These are phyloP conservation scores for Biston stratarius DNA, from an alignment of 2,888 invertebrate genomes.

Conservation along the genomic window DNA sequence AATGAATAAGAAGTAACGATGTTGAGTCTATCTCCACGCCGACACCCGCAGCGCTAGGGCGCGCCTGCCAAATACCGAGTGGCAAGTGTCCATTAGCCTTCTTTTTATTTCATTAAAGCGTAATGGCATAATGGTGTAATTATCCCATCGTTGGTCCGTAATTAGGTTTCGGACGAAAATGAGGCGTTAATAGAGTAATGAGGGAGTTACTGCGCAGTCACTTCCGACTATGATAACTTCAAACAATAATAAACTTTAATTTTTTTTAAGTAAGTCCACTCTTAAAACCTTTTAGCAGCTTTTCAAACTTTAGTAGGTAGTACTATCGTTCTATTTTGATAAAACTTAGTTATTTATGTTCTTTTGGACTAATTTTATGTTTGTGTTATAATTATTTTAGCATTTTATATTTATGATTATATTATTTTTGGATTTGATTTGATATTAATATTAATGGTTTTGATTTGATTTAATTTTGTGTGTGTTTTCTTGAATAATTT, in stretches of 20 bases:
- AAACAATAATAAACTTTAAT: background rate
- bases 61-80: conserved; percentile 14
- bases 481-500: no score
- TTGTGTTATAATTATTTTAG: no score
- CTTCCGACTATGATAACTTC: background rate
- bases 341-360: no score
- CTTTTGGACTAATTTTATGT: no score
- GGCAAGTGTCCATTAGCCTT: conserved; percentile 29
- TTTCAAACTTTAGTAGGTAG: no score
- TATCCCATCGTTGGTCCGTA: conserved; percentile 37
- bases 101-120: conserved; percentile 36
- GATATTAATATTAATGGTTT: no score
- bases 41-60: background rate
- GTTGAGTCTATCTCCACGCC: background rate
- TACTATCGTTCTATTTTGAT: no score
- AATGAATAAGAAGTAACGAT: background rate
- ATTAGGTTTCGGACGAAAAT: conserved; percentile 26
- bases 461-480: no score
- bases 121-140: conserved; percentile 43
- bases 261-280: no score
- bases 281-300: no score
- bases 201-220: conserved; percentile 7
- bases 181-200: conserved; percentile 15
- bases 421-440: no score
- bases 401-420: no score